phyloP scores from a whole-genome alignment of 2,888 invertebrate species.

The Drosophila infuscata region DNA sequence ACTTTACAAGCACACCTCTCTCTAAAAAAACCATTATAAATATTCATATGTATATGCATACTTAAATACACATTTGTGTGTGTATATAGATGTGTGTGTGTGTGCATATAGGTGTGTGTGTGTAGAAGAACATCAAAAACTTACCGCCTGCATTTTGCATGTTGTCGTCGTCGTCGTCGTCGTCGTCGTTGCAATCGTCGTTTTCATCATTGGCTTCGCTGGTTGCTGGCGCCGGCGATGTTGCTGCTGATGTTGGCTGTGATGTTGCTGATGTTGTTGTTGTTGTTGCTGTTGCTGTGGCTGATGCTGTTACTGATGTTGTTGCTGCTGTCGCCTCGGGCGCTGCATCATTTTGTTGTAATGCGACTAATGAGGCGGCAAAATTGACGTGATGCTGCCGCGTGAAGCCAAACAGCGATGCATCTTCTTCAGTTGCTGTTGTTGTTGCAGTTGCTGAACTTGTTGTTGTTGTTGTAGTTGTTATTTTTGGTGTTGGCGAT shows the following conservation, averaged over 20 bases:
- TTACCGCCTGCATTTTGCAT: constrained; percentile 78
- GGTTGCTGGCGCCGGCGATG: constrained; percentile 68
- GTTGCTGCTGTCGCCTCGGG: constrained; percentile 63
- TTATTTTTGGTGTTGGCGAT: constrained; percentile 54
- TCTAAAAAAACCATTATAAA: neutral
- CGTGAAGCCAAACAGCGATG: constrained; percentile 67
- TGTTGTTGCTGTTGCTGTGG: constrained; percentile 40
- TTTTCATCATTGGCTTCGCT: constrained; percentile 49
- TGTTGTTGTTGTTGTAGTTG: constrained; percentile 22
- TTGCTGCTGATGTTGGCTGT: constrained; percentile 47
- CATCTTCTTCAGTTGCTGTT: constrained; percentile 25
- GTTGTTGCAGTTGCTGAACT: constrained; percentile 11
- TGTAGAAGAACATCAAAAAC: constrained; percentile 53
- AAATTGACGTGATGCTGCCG: constrained; percentile 74
- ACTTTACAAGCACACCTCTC: neutral
- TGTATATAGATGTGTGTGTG: neutral
- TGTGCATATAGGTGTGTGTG: constrained; percentile 11
- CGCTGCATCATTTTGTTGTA: constrained; percentile 76
- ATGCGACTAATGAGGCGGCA: constrained; percentile 81
- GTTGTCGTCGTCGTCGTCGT: constrained; percentile 37
- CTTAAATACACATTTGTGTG: constrained; percentile 18
- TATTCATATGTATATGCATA: constrained; percentile 13
- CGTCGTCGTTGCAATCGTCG: constrained; percentile 37
- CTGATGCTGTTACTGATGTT: constrained; percentile 29
- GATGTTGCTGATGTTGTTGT: constrained; percentile 36